A percentile compares a stretch with the other conserved stretches of the same genome.
Evolutionary conservation across 2,888 invertebrate species (phyloP).

Genomic region (Drosophila buzzatii): DNA sequence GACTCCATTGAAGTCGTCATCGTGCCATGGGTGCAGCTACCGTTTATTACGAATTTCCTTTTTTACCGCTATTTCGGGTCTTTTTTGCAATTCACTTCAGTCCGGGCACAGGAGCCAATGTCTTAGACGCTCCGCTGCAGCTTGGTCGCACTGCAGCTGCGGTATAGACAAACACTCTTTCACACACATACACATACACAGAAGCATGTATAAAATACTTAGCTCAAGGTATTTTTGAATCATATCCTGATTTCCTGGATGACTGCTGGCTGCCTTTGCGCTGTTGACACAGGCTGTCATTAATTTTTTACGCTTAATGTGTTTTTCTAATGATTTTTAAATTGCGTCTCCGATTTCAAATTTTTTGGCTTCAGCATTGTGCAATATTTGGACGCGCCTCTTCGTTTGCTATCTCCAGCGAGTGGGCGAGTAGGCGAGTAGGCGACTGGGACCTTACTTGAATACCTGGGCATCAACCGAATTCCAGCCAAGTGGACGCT

Average conservation of each 20-base stretch:
- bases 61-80: constrained; percentile 20
- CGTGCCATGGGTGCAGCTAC: constrained; percentile 43
- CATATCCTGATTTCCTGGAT: constrained; percentile 9
- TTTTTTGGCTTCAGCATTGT: constrained; percentile 31
- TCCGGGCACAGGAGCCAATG: constrained; percentile 14
- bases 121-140: constrained; percentile 32
- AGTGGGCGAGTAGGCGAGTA: not conserved
- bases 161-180: constrained; percentile 12
- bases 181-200: not conserved
- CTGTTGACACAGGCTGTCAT: constrained; percentile 78
- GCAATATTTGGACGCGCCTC: constrained; percentile 16
- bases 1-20: constrained; percentile 66
- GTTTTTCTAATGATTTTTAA: constrained; percentile 77
- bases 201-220: constrained; percentile 10
- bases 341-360: constrained; percentile 76
- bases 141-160: constrained; percentile 26
- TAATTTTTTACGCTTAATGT: constrained; percentile 81
- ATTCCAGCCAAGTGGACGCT: constrained; percentile 22
- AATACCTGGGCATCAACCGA: constrained; percentile 3
- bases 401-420: constrained; percentile 14
- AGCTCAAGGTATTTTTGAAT: constrained; percentile 8
- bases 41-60: constrained; percentile 55
- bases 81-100: constrained; percentile 12
- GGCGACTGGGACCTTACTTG: not conserved
- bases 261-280: constrained; percentile 11